Evolutionary conservation across 2,888 invertebrate genomes (phyloP), one percentile per base, ranked within the genome.

Genomic region (Tetramorium bicarinatum): DNA sequence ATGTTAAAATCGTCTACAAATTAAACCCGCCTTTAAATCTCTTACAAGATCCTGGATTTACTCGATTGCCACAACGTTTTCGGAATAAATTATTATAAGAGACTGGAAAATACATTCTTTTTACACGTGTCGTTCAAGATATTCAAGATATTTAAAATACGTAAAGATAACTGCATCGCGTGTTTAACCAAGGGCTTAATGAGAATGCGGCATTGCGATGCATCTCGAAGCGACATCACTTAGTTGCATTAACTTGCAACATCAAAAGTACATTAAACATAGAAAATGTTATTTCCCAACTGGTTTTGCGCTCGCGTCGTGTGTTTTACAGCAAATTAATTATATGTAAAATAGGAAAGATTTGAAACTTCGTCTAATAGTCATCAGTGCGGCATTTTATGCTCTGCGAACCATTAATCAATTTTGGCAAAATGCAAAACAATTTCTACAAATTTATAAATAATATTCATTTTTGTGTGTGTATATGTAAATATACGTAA

Each of bases 41-140:
- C 21, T 81, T 77, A 76, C 25, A 13, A 76, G 52, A 49, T 61
- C n/a, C 41, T 15, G 41, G 29, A 15, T 34, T 77, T 13, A 34
- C 1, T 21, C 18, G 41, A 56, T 69, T 56, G n/a, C 34, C 13
- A 21, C 21, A 18, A 25, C 44, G 59, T 18, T 6, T 69, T 80
- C 59, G 25, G 72, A 80, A 80, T 80, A 72, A 72, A 80, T 80
- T 80, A 80, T 59, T 79, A 34, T 72, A 72, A 80, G 13, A 9
- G 21, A 79, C 47, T 47, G 18, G 47, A 72, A 80, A 80, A 80
- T 80, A 80, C 47, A 18, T 80, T 72, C 72, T 72, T 72, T 80
- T 80, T 80, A 72, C 38, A 80, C 59, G 8, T 69, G 56, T 34
- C 21, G 59, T 34, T 34, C 29, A 34, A 34, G 29, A 34, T 71